Percentiles rank a stretch among this genome's conserved stretches.
Evolutionary conservation across 1,140 invertebrate genomes (phyloP).

Genomic region (Lamellibrachia luymesi): DNA sequence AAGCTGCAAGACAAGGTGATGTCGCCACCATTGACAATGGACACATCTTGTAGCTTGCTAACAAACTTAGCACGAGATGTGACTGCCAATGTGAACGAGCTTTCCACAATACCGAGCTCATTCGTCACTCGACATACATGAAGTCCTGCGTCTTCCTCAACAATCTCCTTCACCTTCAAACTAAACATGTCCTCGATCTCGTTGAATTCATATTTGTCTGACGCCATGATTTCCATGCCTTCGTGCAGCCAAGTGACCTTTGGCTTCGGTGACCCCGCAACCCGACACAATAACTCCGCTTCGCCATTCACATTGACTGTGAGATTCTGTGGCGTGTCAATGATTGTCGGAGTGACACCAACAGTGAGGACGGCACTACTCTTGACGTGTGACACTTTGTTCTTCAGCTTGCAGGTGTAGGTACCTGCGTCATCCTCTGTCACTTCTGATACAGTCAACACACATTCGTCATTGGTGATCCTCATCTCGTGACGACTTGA

Average conservation of each 20-base stretch:
- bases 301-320: background rate
- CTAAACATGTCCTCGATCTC: background rate
- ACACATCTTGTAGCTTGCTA: background rate
- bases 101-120: constrained; percentile 67
- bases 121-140: constrained; percentile 87
- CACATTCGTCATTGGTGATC: background rate
- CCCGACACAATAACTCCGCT: background rate
- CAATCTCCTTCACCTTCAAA: constrained; percentile 65
- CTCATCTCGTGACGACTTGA: constrained; percentile 7
- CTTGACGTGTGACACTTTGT: constrained; percentile 18
- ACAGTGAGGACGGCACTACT: constrained; percentile 18
- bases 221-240: background rate
- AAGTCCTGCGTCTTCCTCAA: constrained; percentile 75
- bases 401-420: constrained; percentile 29
- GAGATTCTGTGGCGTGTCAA: background rate
- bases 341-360: constrained; percentile 19
- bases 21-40: background rate
- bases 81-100: background rate
- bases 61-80: background rate
- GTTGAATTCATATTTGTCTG: background rate
- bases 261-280: background rate
- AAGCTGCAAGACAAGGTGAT: background rate
- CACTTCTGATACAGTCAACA: background rate
- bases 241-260: background rate
- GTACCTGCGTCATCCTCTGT: constrained; percentile 17